Conservation (phyloP, 2,888 invertebrate genomes). For the Mythimna lalbum region DNA sequence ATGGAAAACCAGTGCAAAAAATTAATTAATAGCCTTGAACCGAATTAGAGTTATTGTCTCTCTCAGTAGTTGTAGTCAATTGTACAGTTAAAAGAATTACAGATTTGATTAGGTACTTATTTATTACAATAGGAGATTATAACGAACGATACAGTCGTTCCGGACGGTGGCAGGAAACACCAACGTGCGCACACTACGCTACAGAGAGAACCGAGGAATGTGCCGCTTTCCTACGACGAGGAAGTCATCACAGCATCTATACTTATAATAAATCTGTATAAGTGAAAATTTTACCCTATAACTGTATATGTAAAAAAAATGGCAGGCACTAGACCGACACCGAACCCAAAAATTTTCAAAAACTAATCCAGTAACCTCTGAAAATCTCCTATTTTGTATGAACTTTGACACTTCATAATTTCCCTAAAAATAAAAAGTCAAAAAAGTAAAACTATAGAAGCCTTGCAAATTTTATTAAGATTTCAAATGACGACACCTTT, state of each 20-base stretch:
- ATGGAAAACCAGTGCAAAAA: constrained; percentile 26
- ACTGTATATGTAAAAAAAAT: too few relatives aligned
- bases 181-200: neutral
- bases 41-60: constrained; percentile 31
- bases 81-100: constrained; percentile 4
- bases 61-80: constrained; percentile 6
- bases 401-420: too few relatives aligned
- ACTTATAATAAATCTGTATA: too few relatives aligned
- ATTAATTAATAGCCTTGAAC: constrained; percentile 39
- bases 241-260: constrained; percentile 21
- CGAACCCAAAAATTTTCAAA: too few relatives aligned
- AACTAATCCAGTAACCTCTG: too few relatives aligned
- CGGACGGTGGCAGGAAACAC: neutral
- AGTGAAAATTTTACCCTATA: too few relatives aligned
- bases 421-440: too few relatives aligned
- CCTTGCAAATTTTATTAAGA: too few relatives aligned
- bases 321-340: too few relatives aligned
- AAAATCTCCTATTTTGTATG: too few relatives aligned
- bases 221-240: constrained; percentile 11
- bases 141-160: neutral
- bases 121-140: constrained; percentile 2
- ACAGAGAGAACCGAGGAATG: neutral
- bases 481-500: too few relatives aligned
- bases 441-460: too few relatives aligned
- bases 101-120: constrained; percentile 17